Conservation (phyloP, 1,140 invertebrate genomes). For the Papilio polyxenes region DNA sequence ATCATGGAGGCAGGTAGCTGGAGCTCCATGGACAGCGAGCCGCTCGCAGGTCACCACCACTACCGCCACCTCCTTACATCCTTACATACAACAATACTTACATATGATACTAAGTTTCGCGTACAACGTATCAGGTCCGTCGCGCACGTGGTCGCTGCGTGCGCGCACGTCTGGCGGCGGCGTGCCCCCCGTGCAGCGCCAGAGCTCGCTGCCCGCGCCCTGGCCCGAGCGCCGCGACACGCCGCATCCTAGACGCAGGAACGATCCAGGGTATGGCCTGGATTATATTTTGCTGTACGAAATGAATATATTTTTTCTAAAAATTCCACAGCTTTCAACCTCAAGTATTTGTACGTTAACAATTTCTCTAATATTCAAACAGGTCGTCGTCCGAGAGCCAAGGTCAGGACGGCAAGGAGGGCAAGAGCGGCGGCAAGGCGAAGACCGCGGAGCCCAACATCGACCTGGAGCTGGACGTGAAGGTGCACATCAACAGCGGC, state of each 20-base stretch:
- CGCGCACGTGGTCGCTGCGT: conserved; percentile 87
- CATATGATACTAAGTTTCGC: background rate
- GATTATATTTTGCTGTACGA: background rate
- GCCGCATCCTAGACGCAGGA: conserved; percentile 48
- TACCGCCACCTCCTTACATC: background rate
- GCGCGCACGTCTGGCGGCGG: conserved; percentile 75
- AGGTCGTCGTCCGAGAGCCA: conserved; percentile 62
- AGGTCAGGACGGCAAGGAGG: conserved; percentile 59
- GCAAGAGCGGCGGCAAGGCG: conserved; percentile 54
- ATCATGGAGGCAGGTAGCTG: conserved; percentile 76
- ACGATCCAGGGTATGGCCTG: conserved; percentile 36
- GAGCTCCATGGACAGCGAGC: conserved; percentile 78
- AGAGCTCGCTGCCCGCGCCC: conserved; percentile 67
- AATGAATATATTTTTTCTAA: background rate
- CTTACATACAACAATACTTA: background rate
- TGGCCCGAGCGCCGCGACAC: conserved; percentile 55
- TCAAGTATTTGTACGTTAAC: background rate
- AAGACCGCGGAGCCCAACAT: conserved; percentile 95
- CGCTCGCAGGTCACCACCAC: conserved; percentile 78
- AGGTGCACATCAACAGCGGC: conserved; percentile 97
- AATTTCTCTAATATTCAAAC: background rate
- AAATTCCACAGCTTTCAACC: background rate
- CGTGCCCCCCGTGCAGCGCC: conserved; percentile 58
- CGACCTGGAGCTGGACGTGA: conserved; percentile 97
- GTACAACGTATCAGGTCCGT: conserved; percentile 82